phyloP scores from a whole-genome alignment of 2,797 vertebrate species.

The Staurois parvus region DNA sequence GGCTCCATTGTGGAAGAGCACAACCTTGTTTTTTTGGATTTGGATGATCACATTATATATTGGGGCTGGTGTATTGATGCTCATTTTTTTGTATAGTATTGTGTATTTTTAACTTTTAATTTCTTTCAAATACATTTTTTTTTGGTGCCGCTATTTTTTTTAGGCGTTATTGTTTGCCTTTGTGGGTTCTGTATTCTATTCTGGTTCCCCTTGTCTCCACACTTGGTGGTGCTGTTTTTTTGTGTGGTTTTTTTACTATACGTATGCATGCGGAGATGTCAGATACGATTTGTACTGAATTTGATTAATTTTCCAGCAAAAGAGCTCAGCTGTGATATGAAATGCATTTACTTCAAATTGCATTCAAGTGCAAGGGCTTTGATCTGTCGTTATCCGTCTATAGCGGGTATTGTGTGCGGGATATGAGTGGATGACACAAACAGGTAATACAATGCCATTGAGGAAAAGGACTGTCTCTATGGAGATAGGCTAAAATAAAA shows the following conservation, averaged over 20 bases:
- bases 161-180: too few relatives aligned
- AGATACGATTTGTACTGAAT: conserved; percentile 13
- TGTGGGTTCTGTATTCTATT: too few relatives aligned
- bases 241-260: not conserved
- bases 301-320: conserved; percentile 7
- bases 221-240: too few relatives aligned
- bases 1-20: too few relatives aligned
- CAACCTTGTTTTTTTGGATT: too few relatives aligned
- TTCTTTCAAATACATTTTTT: too few relatives aligned
- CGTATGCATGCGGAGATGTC: not conserved
- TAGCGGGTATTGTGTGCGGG: not conserved
- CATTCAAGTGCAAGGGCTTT: not conserved
- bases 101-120: too few relatives aligned
- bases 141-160: too few relatives aligned
- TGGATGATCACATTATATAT: too few relatives aligned
- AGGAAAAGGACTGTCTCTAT: not conserved
- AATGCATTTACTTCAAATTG: conserved; percentile 22
- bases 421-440: not conserved
- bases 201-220: too few relatives aligned
- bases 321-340: conserved; percentile 34
- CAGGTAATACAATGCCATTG: not conserved
- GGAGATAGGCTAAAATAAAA: not conserved
- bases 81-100: too few relatives aligned
- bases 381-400: not conserved
- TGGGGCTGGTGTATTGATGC: too few relatives aligned